A percentile compares a stretch with the other conserved stretches of the same genome.
phyloP scores from a whole-genome alignment of 2,113 vertebrate genomes.

The Nicator chloris region DNA sequence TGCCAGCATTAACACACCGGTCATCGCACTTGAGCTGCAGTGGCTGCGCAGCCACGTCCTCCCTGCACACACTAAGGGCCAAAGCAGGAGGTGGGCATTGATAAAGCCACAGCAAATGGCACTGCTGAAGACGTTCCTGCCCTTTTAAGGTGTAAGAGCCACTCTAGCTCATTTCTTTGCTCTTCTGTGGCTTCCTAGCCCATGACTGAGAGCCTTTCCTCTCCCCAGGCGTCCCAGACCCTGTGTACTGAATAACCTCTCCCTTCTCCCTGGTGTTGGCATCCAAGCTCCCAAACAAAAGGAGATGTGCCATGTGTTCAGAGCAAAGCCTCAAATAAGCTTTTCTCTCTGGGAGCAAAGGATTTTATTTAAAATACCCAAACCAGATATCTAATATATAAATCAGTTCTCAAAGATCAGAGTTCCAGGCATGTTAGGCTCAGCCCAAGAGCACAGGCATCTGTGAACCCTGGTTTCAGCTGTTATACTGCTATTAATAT shows the following conservation, averaged over 20 bases:
- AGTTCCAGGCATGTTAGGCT: neutral
- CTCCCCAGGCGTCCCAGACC: neutral
- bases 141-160: neutral
- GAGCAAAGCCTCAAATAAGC: neutral
- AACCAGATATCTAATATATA: neutral
- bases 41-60: accelerated
- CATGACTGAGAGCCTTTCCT: neutral
- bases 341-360: neutral
- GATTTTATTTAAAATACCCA: neutral
- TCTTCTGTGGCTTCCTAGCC: neutral
- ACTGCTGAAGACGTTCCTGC: neutral
- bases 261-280: neutral
- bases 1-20: neutral
- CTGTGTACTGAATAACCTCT: neutral
- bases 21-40: neutral
- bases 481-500: neutral
- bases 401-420: neutral
- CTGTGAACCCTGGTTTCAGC: neutral
- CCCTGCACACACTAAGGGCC: accelerated
- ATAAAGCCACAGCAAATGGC: neutral
- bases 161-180: neutral
- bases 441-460: neutral
- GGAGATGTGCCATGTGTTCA: neutral
- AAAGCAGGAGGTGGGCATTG: neutral
- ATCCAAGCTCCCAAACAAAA: neutral